Conservation (phyloP, 2,113 vertebrate genomes). For the Malurus elegans region DNA sequence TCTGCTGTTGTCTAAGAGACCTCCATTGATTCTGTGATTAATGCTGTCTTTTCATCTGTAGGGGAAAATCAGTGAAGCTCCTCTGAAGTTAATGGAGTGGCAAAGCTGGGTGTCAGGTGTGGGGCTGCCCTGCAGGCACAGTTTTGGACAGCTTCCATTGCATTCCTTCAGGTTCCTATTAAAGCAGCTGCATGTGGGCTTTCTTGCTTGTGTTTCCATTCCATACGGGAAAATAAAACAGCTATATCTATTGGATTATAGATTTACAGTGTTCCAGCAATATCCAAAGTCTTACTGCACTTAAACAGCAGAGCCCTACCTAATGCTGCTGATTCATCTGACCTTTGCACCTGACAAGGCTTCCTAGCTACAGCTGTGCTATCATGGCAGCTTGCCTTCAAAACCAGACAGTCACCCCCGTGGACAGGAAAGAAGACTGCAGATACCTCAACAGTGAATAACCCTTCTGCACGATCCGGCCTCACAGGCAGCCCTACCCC, state of each 20-base stretch:
- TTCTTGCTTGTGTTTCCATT: background rate
- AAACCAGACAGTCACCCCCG: background rate
- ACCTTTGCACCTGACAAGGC: background rate
- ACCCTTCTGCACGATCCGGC: background rate
- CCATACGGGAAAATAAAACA: background rate
- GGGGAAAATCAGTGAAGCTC: background rate
- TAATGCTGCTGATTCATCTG: background rate
- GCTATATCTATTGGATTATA: background rate
- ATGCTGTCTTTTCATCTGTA: background rate
- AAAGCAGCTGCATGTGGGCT: background rate
- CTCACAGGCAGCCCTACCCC: background rate
- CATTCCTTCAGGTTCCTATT: background rate
- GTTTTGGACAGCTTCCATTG: background rate
- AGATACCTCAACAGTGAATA: background rate
- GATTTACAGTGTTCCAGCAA: background rate
- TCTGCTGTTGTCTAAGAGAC: background rate
- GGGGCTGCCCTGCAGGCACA: background rate
- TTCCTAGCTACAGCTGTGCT: background rate
- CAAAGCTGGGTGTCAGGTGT: background rate
- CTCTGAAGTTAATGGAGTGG: background rate
- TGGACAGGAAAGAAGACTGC: background rate
- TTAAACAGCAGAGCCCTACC: background rate
- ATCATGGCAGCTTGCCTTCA: background rate
- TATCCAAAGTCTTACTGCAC: background rate
- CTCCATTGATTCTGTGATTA: background rate